Evolutionary conservation across 2,888 invertebrate species (phyloP).

Genomic region (Dynastes maya): DNA sequence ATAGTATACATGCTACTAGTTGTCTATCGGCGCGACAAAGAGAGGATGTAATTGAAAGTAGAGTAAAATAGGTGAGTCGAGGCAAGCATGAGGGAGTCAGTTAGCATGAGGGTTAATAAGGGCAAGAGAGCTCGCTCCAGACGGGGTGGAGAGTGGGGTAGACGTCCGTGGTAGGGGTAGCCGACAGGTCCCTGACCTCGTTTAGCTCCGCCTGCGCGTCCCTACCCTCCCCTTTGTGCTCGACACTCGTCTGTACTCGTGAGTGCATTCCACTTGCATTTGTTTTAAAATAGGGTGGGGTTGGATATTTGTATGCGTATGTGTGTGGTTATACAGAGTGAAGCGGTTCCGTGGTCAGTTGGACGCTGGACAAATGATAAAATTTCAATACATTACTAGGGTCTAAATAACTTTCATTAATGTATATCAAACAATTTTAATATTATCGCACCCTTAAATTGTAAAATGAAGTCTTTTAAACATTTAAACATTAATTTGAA

Average conservation of each 20-base stretch:
- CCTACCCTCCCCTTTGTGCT: conserved; percentile 67
- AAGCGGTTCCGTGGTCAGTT: neutral
- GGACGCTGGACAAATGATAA: too few relatives aligned
- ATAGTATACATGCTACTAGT: neutral
- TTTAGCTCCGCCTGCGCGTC: conserved; percentile 68
- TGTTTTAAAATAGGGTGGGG: conserved; percentile 51
- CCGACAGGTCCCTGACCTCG: conserved; percentile 75
- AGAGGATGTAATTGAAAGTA: conserved; percentile 54
- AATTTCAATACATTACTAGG: too few relatives aligned
- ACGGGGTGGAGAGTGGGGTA: conserved; percentile 69
- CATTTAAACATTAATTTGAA: too few relatives aligned
- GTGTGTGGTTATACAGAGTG: conserved; percentile 22
- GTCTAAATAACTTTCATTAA: too few relatives aligned
- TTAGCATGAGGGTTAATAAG: conserved; percentile 58
- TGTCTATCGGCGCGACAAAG: conserved; percentile 29
- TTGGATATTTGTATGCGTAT: conserved; percentile 29
- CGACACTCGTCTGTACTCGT: conserved; percentile 67
- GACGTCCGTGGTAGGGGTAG: conserved; percentile 72
- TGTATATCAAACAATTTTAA: too few relatives aligned
- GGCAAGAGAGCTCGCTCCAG: conserved; percentile 56
- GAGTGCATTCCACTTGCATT: conserved; percentile 64
- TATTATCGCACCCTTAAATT: too few relatives aligned
- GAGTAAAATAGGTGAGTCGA: conserved; percentile 56
- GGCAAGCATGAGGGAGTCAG: conserved; percentile 37
- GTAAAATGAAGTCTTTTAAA: too few relatives aligned